A percentile compares a stretch with the other conserved stretches of the same genome.
Conservation (phyloP, 2,113 vertebrate genomes). For the Vimba vimba region DNA sequence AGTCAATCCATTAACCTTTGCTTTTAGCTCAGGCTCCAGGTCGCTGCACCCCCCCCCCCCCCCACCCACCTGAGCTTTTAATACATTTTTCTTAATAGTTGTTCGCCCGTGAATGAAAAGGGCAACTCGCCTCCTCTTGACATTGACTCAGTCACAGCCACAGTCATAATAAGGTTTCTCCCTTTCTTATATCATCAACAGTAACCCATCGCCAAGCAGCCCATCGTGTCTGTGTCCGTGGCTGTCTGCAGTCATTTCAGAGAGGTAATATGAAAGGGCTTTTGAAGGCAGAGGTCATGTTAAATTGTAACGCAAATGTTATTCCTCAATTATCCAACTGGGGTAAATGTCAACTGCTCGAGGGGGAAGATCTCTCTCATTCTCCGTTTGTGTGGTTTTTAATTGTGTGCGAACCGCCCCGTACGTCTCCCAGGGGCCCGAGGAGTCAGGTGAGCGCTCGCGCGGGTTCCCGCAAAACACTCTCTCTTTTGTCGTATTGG, state of each 20-base stretch:
- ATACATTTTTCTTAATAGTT: conserved; percentile 90
- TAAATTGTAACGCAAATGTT: conserved; percentile 97
- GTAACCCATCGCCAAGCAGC: conserved; percentile 65
- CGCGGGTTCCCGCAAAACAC: conserved; percentile 50
- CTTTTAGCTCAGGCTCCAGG: conserved; percentile 83
- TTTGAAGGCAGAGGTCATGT: conserved; percentile 91
- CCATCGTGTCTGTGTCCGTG: conserved; percentile 63
- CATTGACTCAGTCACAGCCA: conserved; percentile 85
- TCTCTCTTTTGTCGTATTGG: not conserved
- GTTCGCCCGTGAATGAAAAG: conserved; percentile 87
- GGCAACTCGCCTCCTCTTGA: conserved; percentile 85
- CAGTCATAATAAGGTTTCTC: conserved; percentile 86
- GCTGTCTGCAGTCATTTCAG: conserved; percentile 85
- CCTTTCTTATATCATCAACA: conserved; percentile 73
- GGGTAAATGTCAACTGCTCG: conserved; percentile 95
- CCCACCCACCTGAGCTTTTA: conserved; percentile 69
- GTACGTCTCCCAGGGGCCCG: conserved; percentile 51
- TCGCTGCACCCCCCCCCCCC: conserved; percentile 73
- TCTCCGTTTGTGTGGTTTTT: conserved; percentile 42
- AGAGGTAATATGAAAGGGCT: conserved; percentile 92
- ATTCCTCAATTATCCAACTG: conserved; percentile 95
- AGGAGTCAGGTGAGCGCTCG: conserved; percentile 69
- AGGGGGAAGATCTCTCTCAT: conserved; percentile 76
- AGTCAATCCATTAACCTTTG: conserved; percentile 99
- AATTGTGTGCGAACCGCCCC: conserved; percentile 33